A percentile compares a stretch with the other conserved stretches of the same genome.
These are phyloP conservation scores for Bettongia penicillata DNA, from an alignment of 2,113 vertebrate species.

Conservation along the genomic window DNA sequence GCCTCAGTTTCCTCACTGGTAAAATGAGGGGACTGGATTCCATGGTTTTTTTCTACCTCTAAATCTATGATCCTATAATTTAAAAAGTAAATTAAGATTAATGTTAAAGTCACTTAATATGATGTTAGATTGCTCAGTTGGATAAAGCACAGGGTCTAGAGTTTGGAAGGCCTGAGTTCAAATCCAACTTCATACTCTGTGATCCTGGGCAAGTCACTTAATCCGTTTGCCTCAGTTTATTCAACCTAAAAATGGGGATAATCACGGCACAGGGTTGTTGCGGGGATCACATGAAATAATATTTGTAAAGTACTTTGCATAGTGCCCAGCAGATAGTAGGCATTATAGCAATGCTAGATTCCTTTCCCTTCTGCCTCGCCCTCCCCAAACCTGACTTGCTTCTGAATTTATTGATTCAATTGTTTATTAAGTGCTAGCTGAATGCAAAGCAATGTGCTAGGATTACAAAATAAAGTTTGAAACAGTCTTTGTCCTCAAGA, in stretches of 20 bases:
- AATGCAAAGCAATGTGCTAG: neutral
- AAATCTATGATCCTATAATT: conserved; percentile 6
- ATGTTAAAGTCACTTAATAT: neutral
- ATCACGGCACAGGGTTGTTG: neutral
- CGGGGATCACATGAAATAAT: neutral
- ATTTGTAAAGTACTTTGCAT: neutral
- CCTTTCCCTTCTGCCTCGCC: neutral
- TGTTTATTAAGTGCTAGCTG: neutral
- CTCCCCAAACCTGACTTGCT: conserved; percentile 5
- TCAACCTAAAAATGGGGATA: neutral
- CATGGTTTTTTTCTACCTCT: neutral
- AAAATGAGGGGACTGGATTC: neutral
- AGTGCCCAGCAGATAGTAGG: conserved; percentile 12
- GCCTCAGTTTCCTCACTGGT: neutral
- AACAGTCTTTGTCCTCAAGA: neutral
- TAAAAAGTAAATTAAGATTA: neutral
- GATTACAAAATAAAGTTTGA: neutral
- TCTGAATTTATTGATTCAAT: neutral
- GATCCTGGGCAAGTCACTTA: neutral
- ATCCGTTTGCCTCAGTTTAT: neutral
- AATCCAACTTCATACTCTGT: neutral
- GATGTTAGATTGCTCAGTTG: neutral
- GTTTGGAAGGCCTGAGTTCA: neutral
- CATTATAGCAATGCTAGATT: neutral
- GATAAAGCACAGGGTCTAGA: neutral